Evolutionary conservation across 2,888 invertebrate species (phyloP).

Genomic region (Steromphala cineraria): DNA sequence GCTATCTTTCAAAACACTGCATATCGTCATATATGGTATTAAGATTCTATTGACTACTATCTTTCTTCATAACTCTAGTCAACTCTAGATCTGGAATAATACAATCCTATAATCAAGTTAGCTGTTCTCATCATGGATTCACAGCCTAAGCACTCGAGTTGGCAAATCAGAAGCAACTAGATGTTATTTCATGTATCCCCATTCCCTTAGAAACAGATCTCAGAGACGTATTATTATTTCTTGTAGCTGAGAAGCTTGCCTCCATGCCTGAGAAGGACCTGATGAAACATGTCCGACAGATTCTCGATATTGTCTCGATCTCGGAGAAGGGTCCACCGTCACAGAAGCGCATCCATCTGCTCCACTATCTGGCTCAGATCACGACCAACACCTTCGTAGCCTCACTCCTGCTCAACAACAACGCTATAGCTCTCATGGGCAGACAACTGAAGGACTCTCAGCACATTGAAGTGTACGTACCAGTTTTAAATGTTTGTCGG

Average conservation of each 20-base stretch:
- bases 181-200: too few species aligned
- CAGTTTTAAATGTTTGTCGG: too few species aligned
- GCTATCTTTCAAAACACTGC: too few species aligned
- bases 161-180: too few species aligned
- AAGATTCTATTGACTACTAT: too few species aligned
- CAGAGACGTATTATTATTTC: not conserved
- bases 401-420: slow-evolving; percentile 47
- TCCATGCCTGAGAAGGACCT: slow-evolving; percentile 64
- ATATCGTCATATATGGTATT: too few species aligned
- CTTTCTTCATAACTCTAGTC: too few species aligned
- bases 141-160: too few species aligned
- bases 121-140: too few species aligned
- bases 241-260: slow-evolving; percentile 66
- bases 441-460: slow-evolving; percentile 70
- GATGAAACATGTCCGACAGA: slow-evolving; percentile 61
- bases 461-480: slow-evolving; percentile 71
- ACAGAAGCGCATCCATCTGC: slow-evolving; percentile 71
- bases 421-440: slow-evolving; percentile 56
- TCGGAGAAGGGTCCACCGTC: slow-evolving; percentile 73
- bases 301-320: slow-evolving; percentile 58
- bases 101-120: too few species aligned
- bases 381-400: slow-evolving; percentile 38
- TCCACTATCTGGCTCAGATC: slow-evolving; percentile 68
- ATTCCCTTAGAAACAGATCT: too few species aligned
- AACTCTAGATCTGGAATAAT: too few species aligned